These are phyloP conservation scores for Augiades crinisus DNA, from an alignment of 2,888 invertebrate species.

Conservation along the genomic window DNA sequence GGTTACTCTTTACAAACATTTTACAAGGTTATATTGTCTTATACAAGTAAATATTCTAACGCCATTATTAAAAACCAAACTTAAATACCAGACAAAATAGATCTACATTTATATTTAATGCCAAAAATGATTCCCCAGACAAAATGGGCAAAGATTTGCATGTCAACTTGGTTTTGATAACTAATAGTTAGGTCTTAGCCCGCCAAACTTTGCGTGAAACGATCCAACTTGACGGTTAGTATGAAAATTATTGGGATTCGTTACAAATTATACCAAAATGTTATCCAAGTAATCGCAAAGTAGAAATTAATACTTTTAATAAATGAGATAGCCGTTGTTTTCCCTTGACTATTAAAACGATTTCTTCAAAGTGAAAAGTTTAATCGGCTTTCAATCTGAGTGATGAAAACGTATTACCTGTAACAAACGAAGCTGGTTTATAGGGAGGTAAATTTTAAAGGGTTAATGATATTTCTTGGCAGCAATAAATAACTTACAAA, in stretches of 20 bases:
- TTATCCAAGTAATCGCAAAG: slow-evolving; percentile 42
- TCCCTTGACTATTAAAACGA: slow-evolving; percentile 2
- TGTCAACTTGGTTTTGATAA: slow-evolving; percentile 73
- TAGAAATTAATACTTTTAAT: slow-evolving; percentile 34
- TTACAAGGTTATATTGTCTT: too few relatives aligned
- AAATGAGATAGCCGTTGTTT: slow-evolving; percentile 23
- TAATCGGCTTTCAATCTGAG: slow-evolving; percentile 38
- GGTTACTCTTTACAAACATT: too few relatives aligned
- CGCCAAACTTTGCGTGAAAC: slow-evolving; percentile 52
- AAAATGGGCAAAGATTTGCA: slow-evolving; percentile 69
- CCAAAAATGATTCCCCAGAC: slow-evolving; percentile 23
- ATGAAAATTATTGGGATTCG: slow-evolving; percentile 62
- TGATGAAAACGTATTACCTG: slow-evolving; percentile 42
- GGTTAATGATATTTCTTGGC: slow-evolving; percentile 75
- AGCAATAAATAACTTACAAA: slow-evolving; percentile 78
- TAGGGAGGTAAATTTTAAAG: slow-evolving; percentile 63
- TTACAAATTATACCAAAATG: slow-evolving; percentile 52
- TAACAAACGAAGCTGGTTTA: slow-evolving; percentile 47
- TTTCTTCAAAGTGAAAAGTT: slow-evolving; percentile 34
- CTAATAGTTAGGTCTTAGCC: slow-evolving; percentile 65
- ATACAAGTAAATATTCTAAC: too few relatives aligned
- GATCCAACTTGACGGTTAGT: slow-evolving; percentile 59
- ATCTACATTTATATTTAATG: background rate
- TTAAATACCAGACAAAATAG: background rate
- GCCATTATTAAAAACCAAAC: too few relatives aligned